phyloP scores from a whole-genome alignment of 2,797 vertebrate genomes.

The Austrolebias charrua region DNA sequence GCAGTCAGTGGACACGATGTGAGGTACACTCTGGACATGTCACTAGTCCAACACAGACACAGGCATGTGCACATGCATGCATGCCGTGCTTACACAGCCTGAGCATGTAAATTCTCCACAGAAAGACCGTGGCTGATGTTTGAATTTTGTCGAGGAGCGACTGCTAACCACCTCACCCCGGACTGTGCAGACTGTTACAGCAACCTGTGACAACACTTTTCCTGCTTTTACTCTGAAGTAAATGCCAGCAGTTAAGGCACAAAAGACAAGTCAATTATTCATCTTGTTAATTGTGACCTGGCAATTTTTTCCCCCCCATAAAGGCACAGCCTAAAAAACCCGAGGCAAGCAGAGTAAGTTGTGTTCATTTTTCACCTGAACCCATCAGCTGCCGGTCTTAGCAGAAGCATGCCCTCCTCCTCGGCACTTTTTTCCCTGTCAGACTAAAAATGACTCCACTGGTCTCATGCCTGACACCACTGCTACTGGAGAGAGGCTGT shows the following conservation, averaged over 20 bases:
- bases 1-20: too few species aligned
- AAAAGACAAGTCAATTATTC: conserved; percentile 45
- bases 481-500: conserved; percentile 9
- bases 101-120: too few species aligned
- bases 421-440: conserved; percentile 3
- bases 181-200: background rate
- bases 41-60: too few species aligned
- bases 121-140: too few species aligned
- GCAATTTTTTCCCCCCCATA: conserved; percentile 3
- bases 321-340: background rate
- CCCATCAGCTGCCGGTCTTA: conserved; percentile 15
- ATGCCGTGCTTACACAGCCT: too few species aligned
- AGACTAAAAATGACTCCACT: conserved; percentile 10
- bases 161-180: too few species aligned
- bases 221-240: too few species aligned
- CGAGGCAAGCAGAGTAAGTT: too few species aligned
- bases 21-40: too few species aligned
- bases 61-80: too few species aligned
- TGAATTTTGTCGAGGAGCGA: too few species aligned
- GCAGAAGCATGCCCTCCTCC: conserved; percentile 5
- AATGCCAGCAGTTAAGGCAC: conserved; percentile 28
- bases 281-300: conserved; percentile 21
- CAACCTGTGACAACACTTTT: background rate
- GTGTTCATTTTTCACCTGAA: conserved; percentile 1
- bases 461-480: conserved; percentile 9